Evolutionary conservation across 2,888 invertebrate species (phyloP).

Genomic region (Nemurella pictetii): DNA sequence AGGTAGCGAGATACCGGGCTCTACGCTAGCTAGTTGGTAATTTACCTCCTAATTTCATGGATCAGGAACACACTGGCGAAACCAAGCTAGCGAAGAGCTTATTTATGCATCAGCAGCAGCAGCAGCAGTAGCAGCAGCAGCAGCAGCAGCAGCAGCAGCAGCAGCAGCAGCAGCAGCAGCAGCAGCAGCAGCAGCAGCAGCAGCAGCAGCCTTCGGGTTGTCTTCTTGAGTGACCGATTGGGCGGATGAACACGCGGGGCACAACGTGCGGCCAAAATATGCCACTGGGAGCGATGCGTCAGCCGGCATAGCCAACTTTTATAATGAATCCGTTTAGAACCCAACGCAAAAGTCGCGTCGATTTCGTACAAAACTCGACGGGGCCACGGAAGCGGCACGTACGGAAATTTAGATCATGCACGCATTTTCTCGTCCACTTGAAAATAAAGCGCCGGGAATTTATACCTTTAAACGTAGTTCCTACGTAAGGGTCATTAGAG

Average conservation of each 20-base stretch:
- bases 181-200: too few relatives aligned
- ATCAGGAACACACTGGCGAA: not conserved
- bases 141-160: too few relatives aligned
- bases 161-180: too few relatives aligned
- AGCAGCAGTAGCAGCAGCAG: too few relatives aligned
- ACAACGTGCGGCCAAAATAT: not conserved
- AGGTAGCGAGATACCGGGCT: too few relatives aligned
- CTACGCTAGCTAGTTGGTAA: too few relatives aligned
- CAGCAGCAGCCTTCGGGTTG: not conserved
- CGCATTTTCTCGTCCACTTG: not conserved
- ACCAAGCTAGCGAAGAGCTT: not conserved
- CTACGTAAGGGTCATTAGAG: too few relatives aligned
- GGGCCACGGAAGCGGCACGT: not conserved
- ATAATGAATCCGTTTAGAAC: constrained; percentile 3
- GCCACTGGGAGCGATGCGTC: constrained; percentile 22
- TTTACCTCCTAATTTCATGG: not conserved
- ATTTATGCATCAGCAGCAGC: too few relatives aligned
- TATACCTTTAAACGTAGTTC: too few relatives aligned
- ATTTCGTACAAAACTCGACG: not conserved
- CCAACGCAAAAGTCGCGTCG: not conserved
- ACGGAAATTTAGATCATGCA: not conserved
- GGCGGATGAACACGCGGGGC: too few relatives aligned
- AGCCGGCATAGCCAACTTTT: not conserved
- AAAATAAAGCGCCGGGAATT: too few relatives aligned
- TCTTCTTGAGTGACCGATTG: not conserved